Conservation (phyloP, 2,888 invertebrate genomes). For the Caenorhabditis uteleia region DNA sequence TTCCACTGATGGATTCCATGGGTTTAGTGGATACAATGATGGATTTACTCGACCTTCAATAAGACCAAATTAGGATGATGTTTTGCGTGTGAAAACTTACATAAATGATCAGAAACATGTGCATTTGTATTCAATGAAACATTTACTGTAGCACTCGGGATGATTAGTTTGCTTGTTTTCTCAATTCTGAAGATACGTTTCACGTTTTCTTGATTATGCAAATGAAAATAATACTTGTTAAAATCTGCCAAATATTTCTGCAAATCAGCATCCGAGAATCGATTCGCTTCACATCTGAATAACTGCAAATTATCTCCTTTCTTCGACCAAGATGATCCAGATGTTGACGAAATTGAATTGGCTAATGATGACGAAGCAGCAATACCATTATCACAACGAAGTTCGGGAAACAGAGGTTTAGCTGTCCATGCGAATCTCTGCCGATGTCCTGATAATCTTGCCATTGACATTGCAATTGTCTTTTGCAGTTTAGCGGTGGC, state of each 20-base stretch:
- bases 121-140: conserved; percentile 36
- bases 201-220: neutral
- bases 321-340: conserved; percentile 23
- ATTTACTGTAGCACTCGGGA: conserved; percentile 45
- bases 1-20: conserved; percentile 46
- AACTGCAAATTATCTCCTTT: conserved; percentile 42
- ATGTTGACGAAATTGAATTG: conserved; percentile 8
- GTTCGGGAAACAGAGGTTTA: conserved; percentile 44
- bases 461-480: conserved; percentile 51
- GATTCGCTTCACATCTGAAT: conserved; percentile 60
- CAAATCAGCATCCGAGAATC: conserved; percentile 57
- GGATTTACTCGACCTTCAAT: conserved; percentile 82
- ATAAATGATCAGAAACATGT: conserved; percentile 33
- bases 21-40: conserved; percentile 79
- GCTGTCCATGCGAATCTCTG: conserved; percentile 65
- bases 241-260: conserved; percentile 60
- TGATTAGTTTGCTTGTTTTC: conserved; percentile 39
- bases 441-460: conserved; percentile 54
- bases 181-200: conserved; percentile 35
- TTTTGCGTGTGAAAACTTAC: conserved; percentile 17
- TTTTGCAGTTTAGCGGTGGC: conserved; percentile 57
- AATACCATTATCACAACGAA: conserved; percentile 12
- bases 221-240: conserved; percentile 17
- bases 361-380: neutral
- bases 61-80: neutral